These are phyloP conservation scores for Meles meles DNA, from an alignment of 2,113 vertebrate genomes.

Conservation along the genomic window DNA sequence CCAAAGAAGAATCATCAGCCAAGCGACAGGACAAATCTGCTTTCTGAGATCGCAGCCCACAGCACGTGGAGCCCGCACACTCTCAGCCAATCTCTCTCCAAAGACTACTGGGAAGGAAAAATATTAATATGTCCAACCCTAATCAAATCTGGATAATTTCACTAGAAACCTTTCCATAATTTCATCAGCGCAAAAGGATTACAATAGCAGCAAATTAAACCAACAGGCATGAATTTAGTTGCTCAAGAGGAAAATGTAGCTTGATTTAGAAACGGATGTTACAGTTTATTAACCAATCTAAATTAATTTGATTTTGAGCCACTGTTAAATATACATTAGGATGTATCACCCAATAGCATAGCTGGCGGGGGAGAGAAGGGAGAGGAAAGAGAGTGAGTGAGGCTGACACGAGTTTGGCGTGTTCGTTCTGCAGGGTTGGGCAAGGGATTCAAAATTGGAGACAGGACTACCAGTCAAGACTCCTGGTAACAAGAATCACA, in stretches of 20 bases:
- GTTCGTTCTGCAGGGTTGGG: accelerated
- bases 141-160: slow-evolving; percentile 70
- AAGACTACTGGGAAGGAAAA: not conserved
- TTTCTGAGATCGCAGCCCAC: not conserved
- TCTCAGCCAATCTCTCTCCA: not conserved
- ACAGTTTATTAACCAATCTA: slow-evolving; percentile 70
- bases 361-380: not conserved
- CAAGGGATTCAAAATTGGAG: not conserved
- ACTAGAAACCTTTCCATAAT: slow-evolving; percentile 66
- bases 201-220: slow-evolving; percentile 70
- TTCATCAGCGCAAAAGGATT: slow-evolving; percentile 64
- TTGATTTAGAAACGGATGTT: slow-evolving; percentile 69
- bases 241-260: slow-evolving; percentile 64
- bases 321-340: slow-evolving; percentile 64
- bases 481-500: not conserved
- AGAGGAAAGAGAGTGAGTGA: not conserved
- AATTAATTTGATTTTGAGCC: slow-evolving; percentile 70
- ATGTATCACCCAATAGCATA: not conserved
- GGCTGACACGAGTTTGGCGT: accelerated
- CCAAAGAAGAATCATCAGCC: not conserved
- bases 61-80: accelerated
- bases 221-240: slow-evolving; percentile 61
- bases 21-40: not conserved
- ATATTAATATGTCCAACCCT: slow-evolving; percentile 43
- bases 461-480: not conserved